Base-by-base conservation (phyloP, 2,888 invertebrate species). In the Machimus rusticus region DNA sequence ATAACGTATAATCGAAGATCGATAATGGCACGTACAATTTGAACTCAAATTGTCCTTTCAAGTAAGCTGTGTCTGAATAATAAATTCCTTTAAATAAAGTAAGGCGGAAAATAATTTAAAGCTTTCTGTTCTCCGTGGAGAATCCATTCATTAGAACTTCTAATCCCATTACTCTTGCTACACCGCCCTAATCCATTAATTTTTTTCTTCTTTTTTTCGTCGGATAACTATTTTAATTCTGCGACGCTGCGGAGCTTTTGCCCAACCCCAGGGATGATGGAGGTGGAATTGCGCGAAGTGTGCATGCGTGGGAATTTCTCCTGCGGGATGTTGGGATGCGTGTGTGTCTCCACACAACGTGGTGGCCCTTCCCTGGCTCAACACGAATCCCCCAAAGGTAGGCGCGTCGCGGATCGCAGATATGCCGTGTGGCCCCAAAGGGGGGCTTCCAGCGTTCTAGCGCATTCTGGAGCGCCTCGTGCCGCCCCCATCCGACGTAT, bases 341-440 rank as follows among this genome's bases (percentile, higher is more conserved):
- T 74, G 19, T 28, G 81, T 81, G 2, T 37, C 57, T 55, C 55
- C 6, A 28, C 46, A 31, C 23, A 85, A 66, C 55, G 37, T 37
- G 57, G 57, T 31, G 28, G n/a, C 74, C 39, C 19, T 85, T 85
- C 43, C 79, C 78, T 78, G 43, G 46, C 77, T 51, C 86, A 86
- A 86, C 78, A 86, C 23, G 76, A 77, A 86, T 55, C 19, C 19
- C 77, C n/a, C n/a, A 76, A 51, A 86, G 86, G 86, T 86, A 86
- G 86, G 76, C 43, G 55, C 51, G 34, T 31, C 23, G 12, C 4
- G 12, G 31, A 14, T 19, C 28, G 37, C 39, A 39, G 37, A 8
- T 19, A 57, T 66, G 23, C 37, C 12, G 34, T 51, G 31, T 28
- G 34, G 6, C 46, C 46, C 23, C 14, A 28, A 79, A 55, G 79